These are phyloP conservation scores for Lasioglossum albipes DNA, from an alignment of 1,140 invertebrate species.

Conservation along the genomic window DNA sequence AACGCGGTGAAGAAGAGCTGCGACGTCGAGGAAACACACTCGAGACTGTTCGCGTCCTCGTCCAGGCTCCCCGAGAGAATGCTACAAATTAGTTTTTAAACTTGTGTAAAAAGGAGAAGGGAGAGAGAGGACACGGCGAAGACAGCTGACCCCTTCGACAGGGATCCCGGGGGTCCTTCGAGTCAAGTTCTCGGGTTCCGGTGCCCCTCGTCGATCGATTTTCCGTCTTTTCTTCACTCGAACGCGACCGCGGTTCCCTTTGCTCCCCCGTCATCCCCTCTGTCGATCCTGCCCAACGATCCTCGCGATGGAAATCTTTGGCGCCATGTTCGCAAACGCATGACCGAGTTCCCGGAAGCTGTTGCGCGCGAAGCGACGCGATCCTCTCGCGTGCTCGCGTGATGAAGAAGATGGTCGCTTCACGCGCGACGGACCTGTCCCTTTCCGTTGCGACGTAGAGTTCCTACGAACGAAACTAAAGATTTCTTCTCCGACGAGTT, in stretches of 20 bases:
- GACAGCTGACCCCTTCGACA: not conserved
- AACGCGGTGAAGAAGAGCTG: too few species aligned
- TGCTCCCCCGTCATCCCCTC: too few species aligned
- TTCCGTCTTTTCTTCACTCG: not conserved
- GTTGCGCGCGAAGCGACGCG: too few species aligned
- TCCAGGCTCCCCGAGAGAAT: not conserved
- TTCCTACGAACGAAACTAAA: not conserved
- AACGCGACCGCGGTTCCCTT: too few species aligned
- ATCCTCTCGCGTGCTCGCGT: too few species aligned
- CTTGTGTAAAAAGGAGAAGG: not conserved
- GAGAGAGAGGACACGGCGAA: not conserved
- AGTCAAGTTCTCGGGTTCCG: too few species aligned
- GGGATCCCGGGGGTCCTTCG: not conserved
- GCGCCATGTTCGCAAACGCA: too few species aligned
- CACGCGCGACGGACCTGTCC: not conserved
- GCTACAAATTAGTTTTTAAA: conserved; percentile 25
- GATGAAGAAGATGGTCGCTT: not conserved
- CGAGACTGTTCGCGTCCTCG: not conserved
- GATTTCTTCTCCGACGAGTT: not conserved
- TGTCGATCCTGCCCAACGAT: too few species aligned
- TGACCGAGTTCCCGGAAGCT: too few species aligned
- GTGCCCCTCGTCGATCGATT: not conserved
- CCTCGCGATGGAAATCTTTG: too few species aligned
- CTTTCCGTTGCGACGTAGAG: not conserved
- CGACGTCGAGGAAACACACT: too few species aligned